Conservation (phyloP, 2,797 vertebrate species). For the Telmatherina bonti region DNA sequence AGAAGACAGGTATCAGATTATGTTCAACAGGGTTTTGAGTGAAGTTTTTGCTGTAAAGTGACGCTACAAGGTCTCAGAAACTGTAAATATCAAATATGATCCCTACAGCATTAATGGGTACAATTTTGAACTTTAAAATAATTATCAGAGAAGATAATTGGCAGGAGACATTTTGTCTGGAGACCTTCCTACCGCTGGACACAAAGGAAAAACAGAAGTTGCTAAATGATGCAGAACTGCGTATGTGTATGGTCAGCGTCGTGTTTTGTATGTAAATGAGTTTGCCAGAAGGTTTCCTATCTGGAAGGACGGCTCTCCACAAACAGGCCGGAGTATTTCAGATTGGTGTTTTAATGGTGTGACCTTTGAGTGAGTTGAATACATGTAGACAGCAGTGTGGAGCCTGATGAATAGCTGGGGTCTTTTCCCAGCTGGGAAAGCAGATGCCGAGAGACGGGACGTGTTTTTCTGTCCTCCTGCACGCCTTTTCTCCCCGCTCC, state of each 20-base stretch:
- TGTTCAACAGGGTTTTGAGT: no score
- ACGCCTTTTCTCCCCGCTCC: conserved; percentile 56
- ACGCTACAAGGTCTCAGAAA: no score
- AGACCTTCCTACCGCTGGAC: conserved; percentile 35
- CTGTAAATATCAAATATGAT: no score
- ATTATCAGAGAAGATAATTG: conserved; percentile 45
- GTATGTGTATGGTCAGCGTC: conserved; percentile 55
- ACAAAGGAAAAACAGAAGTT: conserved; percentile 54
- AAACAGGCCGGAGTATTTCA: conserved; percentile 70
- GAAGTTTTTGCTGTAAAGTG: no score
- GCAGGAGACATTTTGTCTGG: conserved; percentile 47
- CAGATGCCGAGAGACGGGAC: conserved; percentile 79
- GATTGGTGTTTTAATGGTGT: conserved; percentile 80
- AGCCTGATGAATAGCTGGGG: conserved; percentile 81
- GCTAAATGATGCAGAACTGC: conserved; percentile 69
- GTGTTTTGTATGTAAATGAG: conserved; percentile 72
- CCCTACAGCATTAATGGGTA: background rate
- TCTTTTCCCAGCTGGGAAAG: conserved; percentile 83
- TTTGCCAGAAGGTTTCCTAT: conserved; percentile 65
- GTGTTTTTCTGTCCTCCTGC: conserved; percentile 67
- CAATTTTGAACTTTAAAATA: background rate
- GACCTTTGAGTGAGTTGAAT: conserved; percentile 85
- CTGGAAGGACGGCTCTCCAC: conserved; percentile 57
- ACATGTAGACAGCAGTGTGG: conserved; percentile 72
- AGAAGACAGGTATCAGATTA: no score